Evolutionary conservation across 2,888 invertebrate species (phyloP), one percentile per base, ranked within the genome.

Genomic region (Molanna angustata): DNA sequence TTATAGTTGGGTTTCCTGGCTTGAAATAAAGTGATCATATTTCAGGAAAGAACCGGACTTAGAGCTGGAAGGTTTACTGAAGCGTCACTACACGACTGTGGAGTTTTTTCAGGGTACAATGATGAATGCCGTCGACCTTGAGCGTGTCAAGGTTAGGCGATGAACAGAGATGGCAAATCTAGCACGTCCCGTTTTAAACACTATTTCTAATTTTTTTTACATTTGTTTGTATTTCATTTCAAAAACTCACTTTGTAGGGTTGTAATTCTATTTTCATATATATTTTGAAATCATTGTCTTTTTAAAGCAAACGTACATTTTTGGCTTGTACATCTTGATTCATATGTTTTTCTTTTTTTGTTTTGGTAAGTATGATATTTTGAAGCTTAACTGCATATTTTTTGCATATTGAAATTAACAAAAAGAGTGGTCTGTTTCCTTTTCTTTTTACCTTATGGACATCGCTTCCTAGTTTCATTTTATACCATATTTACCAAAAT

Each of bases 21-120:
- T 46, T 56, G 39, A 52, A 41, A 22, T 49, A 33, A 20, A 37
- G 41, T 39, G 35, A 54, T 57, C 46, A 51, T 22, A 57, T 77
- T 88, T 78, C 88, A 98, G 99, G 86, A 95, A 96, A 85, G 95
- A 97, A 80, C 99, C 99, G 70, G 99, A 99, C 83, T 86, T 99
- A 82, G 98, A 99, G 82, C 84, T 99, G 84, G 98, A 99, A 80
- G 98, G 99, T 77, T 88, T 99, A 71, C 93, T 99, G 80, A 99
- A 99, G 83, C 89, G 99, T 74, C 98, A 99, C 88, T 99, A 99
- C 86, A 99, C 99, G 71, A 98, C 98, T 76, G 99, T 97, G 85
- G 95, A 96, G 88, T 99, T 99, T 90, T 99, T 99, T 91, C 98
- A 98, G 88, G 99, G 99, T 79, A 96, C 97, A 76, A 98, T 99